These are phyloP conservation scores for Caenorhabditis tropicalis DNA, from an alignment of 1,140 invertebrate genomes.

Conservation along the genomic window DNA sequence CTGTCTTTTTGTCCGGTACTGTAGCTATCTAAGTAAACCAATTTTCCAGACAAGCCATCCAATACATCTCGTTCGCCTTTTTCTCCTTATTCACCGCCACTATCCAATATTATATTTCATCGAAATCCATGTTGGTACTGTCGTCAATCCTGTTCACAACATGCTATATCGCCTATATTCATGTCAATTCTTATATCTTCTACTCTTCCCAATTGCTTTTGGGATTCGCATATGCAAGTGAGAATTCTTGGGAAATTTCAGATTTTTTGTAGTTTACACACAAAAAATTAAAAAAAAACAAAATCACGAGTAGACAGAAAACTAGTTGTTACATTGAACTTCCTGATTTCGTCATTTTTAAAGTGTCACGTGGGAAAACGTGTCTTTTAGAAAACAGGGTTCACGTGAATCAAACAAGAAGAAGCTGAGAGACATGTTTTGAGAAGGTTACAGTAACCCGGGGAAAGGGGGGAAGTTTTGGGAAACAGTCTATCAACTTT, in stretches of 20 bases:
- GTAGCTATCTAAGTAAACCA: background rate
- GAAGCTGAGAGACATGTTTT: background rate
- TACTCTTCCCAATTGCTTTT: constrained; percentile 41
- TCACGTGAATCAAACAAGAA: background rate
- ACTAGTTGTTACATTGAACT: too few species aligned
- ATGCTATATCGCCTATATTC: constrained; percentile 42
- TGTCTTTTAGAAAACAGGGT: background rate
- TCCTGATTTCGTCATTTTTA: too few species aligned
- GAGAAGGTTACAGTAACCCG: too few species aligned
- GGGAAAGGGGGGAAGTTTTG: too few species aligned
- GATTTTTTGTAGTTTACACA: background rate
- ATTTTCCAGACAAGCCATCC: constrained; percentile 46
- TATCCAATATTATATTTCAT: constrained; percentile 30
- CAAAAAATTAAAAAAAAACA: background rate
- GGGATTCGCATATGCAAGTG: constrained; percentile 51
- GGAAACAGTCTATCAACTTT: too few species aligned
- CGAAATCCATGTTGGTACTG: constrained; percentile 11
- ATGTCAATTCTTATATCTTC: constrained; percentile 41
- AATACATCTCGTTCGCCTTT: constrained; percentile 46
- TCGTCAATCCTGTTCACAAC: background rate
- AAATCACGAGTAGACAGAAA: too few species aligned
- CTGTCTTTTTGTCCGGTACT: background rate
- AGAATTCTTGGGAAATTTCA: background rate
- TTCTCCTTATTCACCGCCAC: constrained; percentile 51
- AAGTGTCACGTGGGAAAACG: background rate